phyloP scores from a whole-genome alignment of 2,113 vertebrate species.

The Centropus bengalensis region DNA sequence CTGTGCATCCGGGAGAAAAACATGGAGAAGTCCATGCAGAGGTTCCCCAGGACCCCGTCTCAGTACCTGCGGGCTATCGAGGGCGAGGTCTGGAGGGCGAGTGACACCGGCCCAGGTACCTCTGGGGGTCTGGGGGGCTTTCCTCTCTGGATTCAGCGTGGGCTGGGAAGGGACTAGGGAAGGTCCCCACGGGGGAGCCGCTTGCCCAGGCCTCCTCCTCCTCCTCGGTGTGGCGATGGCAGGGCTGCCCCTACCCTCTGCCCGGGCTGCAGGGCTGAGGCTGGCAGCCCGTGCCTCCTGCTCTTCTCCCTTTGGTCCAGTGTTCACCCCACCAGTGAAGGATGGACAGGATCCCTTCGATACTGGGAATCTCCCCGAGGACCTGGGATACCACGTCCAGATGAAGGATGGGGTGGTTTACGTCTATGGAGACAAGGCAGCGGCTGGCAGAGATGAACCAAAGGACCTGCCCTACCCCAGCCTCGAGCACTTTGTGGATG shows the following conservation, averaged over 20 bases:
- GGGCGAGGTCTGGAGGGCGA: conserved; percentile 78
- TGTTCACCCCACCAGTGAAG: conserved; percentile 83
- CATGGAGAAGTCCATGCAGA: conserved; percentile 88
- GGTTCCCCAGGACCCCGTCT: conserved; percentile 85
- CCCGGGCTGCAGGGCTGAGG: background rate
- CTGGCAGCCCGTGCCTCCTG: background rate
- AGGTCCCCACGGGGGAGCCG: background rate
- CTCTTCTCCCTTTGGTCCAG: conserved; percentile 68
- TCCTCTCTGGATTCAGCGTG: background rate
- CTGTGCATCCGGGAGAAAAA: conserved; percentile 92
- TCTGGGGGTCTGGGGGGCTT: background rate
- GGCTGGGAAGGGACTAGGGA: background rate
- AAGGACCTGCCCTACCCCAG: conserved; percentile 83
- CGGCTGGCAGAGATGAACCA: conserved; percentile 83
- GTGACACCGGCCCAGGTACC: conserved; percentile 84
- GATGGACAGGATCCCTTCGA: conserved; percentile 87
- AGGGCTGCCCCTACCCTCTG: background rate
- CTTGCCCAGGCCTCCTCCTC: background rate
- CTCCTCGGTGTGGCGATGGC: background rate
- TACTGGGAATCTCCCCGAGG: conserved; percentile 74
- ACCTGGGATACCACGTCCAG: conserved; percentile 83
- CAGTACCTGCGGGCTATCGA: conserved; percentile 85
- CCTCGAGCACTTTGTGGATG: conserved; percentile 85
- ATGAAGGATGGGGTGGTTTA: conserved; percentile 90
- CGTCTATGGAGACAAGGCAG: conserved; percentile 82